phyloP scores from a whole-genome alignment of 2,888 invertebrate species.

The Prostheceraeus crozeri region DNA sequence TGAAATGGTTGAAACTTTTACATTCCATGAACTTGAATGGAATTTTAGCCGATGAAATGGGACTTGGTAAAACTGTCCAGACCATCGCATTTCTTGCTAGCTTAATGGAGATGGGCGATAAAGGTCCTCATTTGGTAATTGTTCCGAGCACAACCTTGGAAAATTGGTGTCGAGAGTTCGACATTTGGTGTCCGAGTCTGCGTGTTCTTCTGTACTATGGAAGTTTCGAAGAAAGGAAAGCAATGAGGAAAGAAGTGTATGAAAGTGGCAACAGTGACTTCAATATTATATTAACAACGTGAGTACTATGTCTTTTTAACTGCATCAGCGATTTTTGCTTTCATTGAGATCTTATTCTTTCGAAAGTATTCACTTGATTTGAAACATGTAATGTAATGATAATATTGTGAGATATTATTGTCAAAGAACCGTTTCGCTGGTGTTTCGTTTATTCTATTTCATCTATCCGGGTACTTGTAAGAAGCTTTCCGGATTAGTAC shows the following conservation, averaged over 20 bases:
- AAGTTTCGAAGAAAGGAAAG: slow-evolving; percentile 71
- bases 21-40: slow-evolving; percentile 81
- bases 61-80: slow-evolving; percentile 51
- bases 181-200: slow-evolving; percentile 56
- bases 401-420: no score
- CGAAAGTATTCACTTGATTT: not conserved
- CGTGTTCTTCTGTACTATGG: slow-evolving; percentile 76
- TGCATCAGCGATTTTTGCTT: no score
- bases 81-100: slow-evolving; percentile 61
- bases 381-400: not conserved
- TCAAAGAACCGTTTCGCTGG: no score
- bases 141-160: slow-evolving; percentile 89
- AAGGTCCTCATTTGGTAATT: slow-evolving; percentile 77
- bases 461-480: no score
- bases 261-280: slow-evolving; percentile 47
- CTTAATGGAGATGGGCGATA: slow-evolving; percentile 68
- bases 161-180: slow-evolving; percentile 58
- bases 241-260: slow-evolving; percentile 66
- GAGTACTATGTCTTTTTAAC: slow-evolving; percentile 58
- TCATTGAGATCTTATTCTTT: no score
- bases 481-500: no score
- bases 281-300: slow-evolving; percentile 82
- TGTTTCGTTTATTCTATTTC: not conserved
- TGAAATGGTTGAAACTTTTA: slow-evolving; percentile 85
- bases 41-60: slow-evolving; percentile 93